Evolutionary conservation across 2,797 vertebrate genomes (phyloP).

Genomic region (Chelon labrosus): DNA sequence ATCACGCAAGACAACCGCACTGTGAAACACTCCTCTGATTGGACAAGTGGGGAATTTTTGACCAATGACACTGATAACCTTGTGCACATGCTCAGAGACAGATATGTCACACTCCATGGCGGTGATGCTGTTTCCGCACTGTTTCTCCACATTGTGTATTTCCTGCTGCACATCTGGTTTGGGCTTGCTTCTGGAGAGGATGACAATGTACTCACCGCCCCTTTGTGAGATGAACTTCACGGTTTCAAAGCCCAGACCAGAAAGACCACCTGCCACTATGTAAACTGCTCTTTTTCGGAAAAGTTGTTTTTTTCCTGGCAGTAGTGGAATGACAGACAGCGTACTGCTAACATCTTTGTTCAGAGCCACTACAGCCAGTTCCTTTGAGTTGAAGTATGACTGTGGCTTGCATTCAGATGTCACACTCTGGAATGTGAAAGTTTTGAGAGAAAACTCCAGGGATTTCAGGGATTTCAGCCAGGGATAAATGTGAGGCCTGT

Average conservation of each 20-base stretch:
- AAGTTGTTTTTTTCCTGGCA: constrained; percentile 66
- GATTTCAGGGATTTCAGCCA: constrained; percentile 84
- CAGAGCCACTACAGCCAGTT: constrained; percentile 77
- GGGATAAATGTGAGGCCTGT: constrained; percentile 66
- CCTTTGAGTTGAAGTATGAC: constrained; percentile 82
- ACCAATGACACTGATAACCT: constrained; percentile 74
- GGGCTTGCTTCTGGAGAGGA: constrained; percentile 86
- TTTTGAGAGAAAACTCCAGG: constrained; percentile 65
- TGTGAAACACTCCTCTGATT: constrained; percentile 91
- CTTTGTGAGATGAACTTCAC: constrained; percentile 88
- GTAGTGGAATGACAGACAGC: constrained; percentile 80
- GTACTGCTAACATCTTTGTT: constrained; percentile 38
- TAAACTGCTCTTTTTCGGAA: constrained; percentile 86
- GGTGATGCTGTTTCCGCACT: constrained; percentile 72
- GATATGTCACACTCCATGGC: constrained; percentile 85
- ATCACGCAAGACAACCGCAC: constrained; percentile 89
- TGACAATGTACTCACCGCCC: constrained; percentile 82
- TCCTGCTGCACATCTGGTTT: constrained; percentile 78
- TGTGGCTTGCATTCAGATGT: constrained; percentile 48
- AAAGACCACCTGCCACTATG: constrained; percentile 88
- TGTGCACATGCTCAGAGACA: constrained; percentile 70
- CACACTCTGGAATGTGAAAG: constrained; percentile 76
- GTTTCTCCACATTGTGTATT: constrained; percentile 75
- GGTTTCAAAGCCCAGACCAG: constrained; percentile 91
- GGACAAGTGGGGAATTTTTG: constrained; percentile 76